A percentile compares a stretch with the other conserved stretches of the same genome.
phyloP scores from a whole-genome alignment of 2,888 invertebrate genomes.

The Choristoneura rosaceana region DNA sequence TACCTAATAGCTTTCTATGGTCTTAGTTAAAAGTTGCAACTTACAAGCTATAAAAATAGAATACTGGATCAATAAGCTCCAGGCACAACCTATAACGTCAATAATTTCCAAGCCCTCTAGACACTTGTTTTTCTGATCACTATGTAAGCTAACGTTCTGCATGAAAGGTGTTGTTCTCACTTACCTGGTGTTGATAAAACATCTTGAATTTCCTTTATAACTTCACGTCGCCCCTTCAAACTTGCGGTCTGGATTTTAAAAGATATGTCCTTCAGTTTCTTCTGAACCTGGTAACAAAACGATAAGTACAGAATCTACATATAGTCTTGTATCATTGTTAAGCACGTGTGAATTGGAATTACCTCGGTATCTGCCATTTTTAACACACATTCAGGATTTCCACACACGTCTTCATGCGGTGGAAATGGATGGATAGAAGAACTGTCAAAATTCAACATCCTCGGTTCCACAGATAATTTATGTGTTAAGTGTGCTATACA shows the following conservation, averaged over 20 bases:
- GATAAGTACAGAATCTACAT: conserved; percentile 43
- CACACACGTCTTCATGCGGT: conserved; percentile 42
- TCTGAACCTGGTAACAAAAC: conserved; percentile 83
- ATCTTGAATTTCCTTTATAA: conserved; percentile 88
- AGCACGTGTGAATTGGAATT: conserved; percentile 51
- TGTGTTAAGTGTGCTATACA: not conserved
- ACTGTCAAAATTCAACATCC: conserved; percentile 38
- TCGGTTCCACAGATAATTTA: conserved; percentile 21
- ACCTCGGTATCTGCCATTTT: conserved; percentile 90
- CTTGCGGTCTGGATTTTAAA: conserved; percentile 90
- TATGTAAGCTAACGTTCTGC: not conserved
- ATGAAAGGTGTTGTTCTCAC: conserved; percentile 16
- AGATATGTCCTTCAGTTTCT: conserved; percentile 90
- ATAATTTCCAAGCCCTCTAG: conserved; percentile 2
- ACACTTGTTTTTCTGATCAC: not conserved
- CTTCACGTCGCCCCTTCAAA: conserved; percentile 88
- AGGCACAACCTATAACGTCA: conserved; percentile 37
- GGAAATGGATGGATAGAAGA: conserved; percentile 37
- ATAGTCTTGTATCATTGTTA: conserved; percentile 32
- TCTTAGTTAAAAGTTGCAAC: conserved; percentile 20
- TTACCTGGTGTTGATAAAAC: conserved; percentile 91
- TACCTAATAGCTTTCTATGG: not conserved
- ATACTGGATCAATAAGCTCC: conserved; percentile 40
- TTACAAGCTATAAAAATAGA: conserved; percentile 39
- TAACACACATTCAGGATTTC: conserved; percentile 65